Conservation (phyloP, 2,113 vertebrate genomes). For the Pithys albifrons region DNA sequence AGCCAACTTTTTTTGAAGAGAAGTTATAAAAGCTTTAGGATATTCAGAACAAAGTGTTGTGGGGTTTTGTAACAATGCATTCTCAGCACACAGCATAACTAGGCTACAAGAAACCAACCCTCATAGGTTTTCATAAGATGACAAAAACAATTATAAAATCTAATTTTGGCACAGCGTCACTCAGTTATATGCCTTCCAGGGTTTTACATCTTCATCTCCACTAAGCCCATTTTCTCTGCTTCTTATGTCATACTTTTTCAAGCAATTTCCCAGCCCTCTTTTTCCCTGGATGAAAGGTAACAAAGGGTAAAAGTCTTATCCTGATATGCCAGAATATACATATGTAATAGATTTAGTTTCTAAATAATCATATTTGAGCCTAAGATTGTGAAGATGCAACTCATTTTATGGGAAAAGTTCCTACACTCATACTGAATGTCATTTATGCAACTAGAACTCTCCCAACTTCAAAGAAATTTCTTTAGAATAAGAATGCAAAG, state of each 20-base stretch:
- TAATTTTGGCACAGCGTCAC: conserved; percentile 40
- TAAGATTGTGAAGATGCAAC: background rate
- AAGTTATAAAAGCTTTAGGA: background rate
- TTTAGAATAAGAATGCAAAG: background rate
- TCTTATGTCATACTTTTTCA: conserved; percentile 9
- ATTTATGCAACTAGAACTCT: background rate
- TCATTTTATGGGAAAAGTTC: background rate
- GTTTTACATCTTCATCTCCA: conserved; percentile 18
- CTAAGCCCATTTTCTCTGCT: conserved; percentile 47
- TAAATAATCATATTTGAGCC: background rate
- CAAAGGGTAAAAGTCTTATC: conserved; percentile 8
- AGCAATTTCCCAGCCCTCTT: background rate
- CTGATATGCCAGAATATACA: background rate
- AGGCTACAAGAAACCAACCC: too few relatives aligned
- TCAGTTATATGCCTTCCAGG: background rate
- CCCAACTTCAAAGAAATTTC: background rate
- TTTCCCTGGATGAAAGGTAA: background rate
- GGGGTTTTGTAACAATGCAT: too few relatives aligned
- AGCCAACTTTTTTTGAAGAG: background rate
- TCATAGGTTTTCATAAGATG: conserved; percentile 12
- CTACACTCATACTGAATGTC: background rate
- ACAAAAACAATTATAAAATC: conserved; percentile 42
- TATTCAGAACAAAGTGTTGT: conserved; percentile 1
- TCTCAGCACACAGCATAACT: too few relatives aligned
- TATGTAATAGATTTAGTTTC: background rate